phyloP scores from a whole-genome alignment of 1,140 invertebrate species.

The Adoxophyes honmai region DNA sequence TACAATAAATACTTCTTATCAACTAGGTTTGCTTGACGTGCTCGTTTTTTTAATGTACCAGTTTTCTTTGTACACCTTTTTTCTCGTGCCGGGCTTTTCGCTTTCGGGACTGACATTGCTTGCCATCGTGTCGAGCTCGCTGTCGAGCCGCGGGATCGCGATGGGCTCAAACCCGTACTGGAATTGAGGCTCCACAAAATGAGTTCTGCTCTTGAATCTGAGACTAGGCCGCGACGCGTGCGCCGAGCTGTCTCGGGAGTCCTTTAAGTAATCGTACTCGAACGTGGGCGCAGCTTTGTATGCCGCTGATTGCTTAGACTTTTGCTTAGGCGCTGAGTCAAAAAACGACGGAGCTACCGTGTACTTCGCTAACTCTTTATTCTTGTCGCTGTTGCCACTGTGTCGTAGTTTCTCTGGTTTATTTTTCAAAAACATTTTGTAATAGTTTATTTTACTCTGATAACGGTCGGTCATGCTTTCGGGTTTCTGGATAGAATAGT shows the following conservation, averaged over 20 bases:
- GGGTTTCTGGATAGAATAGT: conserved; percentile 53
- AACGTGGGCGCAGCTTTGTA: conserved; percentile 35
- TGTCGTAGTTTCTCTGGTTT: conserved; percentile 43
- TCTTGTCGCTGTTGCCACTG: conserved; percentile 38
- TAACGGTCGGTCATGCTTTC: conserved; percentile 45
- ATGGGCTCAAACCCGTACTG: conserved; percentile 72
- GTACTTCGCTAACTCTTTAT: conserved; percentile 45
- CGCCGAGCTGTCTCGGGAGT: conserved; percentile 45
- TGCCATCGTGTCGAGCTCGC: conserved; percentile 55
- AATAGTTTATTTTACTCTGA: conserved; percentile 56
- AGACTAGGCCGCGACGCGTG: conserved; percentile 41
- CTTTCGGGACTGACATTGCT: conserved; percentile 56
- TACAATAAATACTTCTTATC: conserved; percentile 55
- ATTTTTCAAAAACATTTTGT: conserved; percentile 50
- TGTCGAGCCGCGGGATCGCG: conserved; percentile 44
- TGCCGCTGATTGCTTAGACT: conserved; percentile 30
- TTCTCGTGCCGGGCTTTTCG: conserved; percentile 56
- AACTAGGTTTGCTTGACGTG: conserved; percentile 44
- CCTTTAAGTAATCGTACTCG: conserved; percentile 45
- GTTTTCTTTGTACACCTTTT: conserved; percentile 70
- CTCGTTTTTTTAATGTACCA: conserved; percentile 67
- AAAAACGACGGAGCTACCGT: conserved; percentile 29
- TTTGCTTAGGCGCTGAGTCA: conserved; percentile 30
- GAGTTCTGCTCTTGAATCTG: conserved; percentile 45
- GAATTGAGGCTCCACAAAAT: conserved; percentile 68